phyloP scores from a whole-genome alignment of 2,797 vertebrate species.

The Anguilla megastoma region DNA sequence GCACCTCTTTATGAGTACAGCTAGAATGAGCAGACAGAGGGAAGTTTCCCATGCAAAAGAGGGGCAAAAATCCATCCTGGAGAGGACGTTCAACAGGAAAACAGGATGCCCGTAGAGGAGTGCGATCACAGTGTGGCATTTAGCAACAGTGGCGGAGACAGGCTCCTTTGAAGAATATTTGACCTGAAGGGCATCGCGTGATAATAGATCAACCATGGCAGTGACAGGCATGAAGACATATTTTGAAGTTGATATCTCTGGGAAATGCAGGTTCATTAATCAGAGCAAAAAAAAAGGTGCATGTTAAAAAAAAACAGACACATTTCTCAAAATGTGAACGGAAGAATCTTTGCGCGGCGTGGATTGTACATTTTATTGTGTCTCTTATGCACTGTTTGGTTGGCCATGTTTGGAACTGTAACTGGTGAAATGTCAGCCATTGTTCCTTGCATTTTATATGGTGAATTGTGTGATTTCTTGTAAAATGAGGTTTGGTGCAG shows the following conservation, averaged over 20 bases:
- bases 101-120: not conserved
- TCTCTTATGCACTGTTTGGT: not conserved
- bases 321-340: not conserved
- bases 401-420: not conserved
- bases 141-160: not conserved
- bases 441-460: not conserved
- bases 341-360: not conserved
- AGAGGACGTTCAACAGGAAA: not conserved
- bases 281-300: not conserved
- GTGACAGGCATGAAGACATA: not conserved
- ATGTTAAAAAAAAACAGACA: not conserved
- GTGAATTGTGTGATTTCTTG: not conserved
- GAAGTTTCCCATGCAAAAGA: not conserved
- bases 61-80: not conserved
- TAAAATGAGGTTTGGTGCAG: not conserved
- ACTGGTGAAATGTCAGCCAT: not conserved
- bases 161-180: constrained; percentile 18
- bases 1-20: not conserved
- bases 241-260: constrained; percentile 14
- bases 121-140: constrained; percentile 8
- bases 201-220: constrained; percentile 8
- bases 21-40: not conserved
- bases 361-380: not conserved
- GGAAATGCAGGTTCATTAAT: constrained; percentile 3
- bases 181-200: not conserved